Base-by-base conservation (phyloP, 1,140 invertebrate genomes). In the Drusus annulatus region DNA sequence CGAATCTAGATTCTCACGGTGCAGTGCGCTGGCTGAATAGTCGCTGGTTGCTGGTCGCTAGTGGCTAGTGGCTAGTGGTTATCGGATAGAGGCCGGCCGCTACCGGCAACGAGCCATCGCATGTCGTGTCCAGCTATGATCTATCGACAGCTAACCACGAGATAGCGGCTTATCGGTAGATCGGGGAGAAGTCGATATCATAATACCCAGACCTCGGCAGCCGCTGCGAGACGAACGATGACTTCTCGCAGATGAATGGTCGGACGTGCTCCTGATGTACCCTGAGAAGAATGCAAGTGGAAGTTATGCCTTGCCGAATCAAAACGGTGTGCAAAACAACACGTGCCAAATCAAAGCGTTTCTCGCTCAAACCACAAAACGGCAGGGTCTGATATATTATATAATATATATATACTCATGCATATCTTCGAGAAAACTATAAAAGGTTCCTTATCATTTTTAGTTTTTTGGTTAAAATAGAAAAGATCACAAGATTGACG, bases 91-190 rank as follows among this genome's bases (percentile, higher is more conserved):
- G 8, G 25, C 52, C 45, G 60, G 60, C 17, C 21, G 76, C 76
- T 78, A 78, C 76, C 51, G 76, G 62, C 62, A 56, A 50, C 58
- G 23, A 28, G 50, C 19, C 76, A 58, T 31, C 65, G 19, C 31
- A 28, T 16, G 77, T 36, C 77, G 28, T 79, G 78, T 79, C 52
- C 36, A 31, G 56, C 56, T n/a, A 62, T 79, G 78, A 79, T 79
- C 65, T 79, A 79, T 79, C 68, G 78, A 54, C 77, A 73, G 77
- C 21, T 79, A 17, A 71, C 8, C 73, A 36, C 28, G 58, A 63
- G 36, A 65, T 65, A 60, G n/a, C 4, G 28, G 54, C 25, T 28
- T 76, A 60, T 76, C 54, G 16, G 54, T 31, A 3, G 74, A 76
- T 76, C 74, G 51, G 51, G 71, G 45, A 74, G 51, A n/a, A 21